Conservation (phyloP, 2,888 invertebrate genomes). For the Geotrupes spiniger region DNA sequence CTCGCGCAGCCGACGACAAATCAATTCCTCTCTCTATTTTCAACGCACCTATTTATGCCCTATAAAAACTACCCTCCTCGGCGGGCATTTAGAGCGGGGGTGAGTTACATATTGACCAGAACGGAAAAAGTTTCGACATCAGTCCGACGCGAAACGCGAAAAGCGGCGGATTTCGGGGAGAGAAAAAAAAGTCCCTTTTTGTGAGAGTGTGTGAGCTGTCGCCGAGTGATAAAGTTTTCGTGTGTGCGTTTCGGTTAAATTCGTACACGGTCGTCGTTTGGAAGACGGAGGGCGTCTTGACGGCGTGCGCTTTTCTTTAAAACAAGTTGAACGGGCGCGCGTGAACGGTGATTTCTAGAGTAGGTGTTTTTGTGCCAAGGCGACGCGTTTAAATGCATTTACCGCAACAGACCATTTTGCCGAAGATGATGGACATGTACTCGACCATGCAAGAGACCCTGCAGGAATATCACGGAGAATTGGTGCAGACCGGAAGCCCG, state of each 20-base stretch:
- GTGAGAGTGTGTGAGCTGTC: constrained; percentile 8
- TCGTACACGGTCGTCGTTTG: constrained; percentile 40
- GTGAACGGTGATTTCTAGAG: constrained; percentile 16
- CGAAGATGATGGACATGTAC: constrained; percentile 72
- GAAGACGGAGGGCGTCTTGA: constrained; percentile 49
- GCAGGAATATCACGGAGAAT: constrained; percentile 87
- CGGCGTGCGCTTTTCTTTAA: constrained; percentile 37
- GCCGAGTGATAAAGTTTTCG: constrained; percentile 11
- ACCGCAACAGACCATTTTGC: constrained; percentile 55
- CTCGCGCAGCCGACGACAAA: constrained; percentile 30
- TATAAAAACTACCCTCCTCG: constrained; percentile 53
- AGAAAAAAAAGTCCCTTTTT: constrained; percentile 13
- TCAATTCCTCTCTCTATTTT: constrained; percentile 38
- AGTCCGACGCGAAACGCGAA: constrained; percentile 34
- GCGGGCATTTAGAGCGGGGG: constrained; percentile 42
- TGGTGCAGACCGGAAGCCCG: constrained; percentile 93
- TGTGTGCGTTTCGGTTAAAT: constrained; percentile 13
- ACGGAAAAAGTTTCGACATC: constrained; percentile 47
- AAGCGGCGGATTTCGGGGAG: constrained; percentile 24
- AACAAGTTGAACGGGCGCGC: constrained; percentile 16
- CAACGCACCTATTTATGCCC: constrained; percentile 47
- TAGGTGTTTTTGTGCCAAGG: constrained; percentile 20
- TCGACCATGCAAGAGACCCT: constrained; percentile 74
- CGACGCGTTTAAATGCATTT: constrained; percentile 62
- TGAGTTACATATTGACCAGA: constrained; percentile 45